Evolutionary conservation across 1,140 invertebrate species (phyloP), one percentile per base, ranked within the genome.

Genomic region (Hypsibius dujardini): DNA sequence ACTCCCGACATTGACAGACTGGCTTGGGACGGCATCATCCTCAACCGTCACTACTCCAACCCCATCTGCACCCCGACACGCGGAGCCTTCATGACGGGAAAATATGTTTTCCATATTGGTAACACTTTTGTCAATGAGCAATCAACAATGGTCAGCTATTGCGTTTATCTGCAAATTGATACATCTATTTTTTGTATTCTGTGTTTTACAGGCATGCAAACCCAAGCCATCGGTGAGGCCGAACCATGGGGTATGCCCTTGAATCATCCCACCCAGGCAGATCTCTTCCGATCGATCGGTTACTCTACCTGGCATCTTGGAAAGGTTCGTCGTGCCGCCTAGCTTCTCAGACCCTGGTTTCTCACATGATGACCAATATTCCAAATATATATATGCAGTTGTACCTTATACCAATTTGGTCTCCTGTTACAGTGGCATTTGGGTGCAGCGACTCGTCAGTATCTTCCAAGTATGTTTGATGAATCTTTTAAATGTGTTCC

Each of bases 391-490:
- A 56, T 56, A 56, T 56, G 50, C 50, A 56, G 50, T 7, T 56
- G 50, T 56, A 12, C 50, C 50, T 28, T 28, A 56, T n/a, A 0
- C 7, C 7, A 56, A 56, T 56, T 56, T 75, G 88, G 85, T 74
- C 76, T 89, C 2, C 77, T 92, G 71, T 87, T 90, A 0, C 80
- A 92, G 79, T 56, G 50, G 50, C 50, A 56, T 56, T 56, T 56
- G n/a, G 50, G 50, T 15, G 46, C 7, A 56, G 7, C 7, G 7
- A 56, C 50, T 12, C 50, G 50, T 56, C 50, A 56, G n/a, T 56
- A 56, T 56, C n/a, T 56, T n/a, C 50, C 50, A 56, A 56, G 50
- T 56, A 56, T 12, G 50, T 71, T 47, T 56, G 28, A 28, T 28
- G 28, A 28, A 28, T n/a, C 50, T 7, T n/a, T n/a, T n/a, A 12